Percentiles rank a stretch among this genome's conserved stretches.
Conservation (phyloP, 2,888 invertebrate genomes). For the Podotricha telesiphe region DNA sequence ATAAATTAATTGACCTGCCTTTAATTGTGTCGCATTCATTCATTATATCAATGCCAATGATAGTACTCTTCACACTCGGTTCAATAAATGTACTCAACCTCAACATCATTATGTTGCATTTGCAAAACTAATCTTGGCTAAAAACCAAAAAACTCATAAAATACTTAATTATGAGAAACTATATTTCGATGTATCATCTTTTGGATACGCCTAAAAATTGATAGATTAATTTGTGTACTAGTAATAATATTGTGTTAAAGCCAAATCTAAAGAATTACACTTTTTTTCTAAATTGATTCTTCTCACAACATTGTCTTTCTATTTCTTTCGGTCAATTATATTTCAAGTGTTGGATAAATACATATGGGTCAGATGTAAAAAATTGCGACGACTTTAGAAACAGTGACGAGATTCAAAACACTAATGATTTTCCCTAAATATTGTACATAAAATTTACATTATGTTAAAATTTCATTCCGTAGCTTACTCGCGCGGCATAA, state of each 20-base stretch:
- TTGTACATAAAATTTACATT: constrained; percentile 33
- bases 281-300: too few relatives aligned
- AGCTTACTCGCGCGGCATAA: constrained; percentile 42
- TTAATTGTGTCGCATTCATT: constrained; percentile 41
- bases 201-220: too few relatives aligned
- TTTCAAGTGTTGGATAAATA: not conserved
- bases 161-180: not conserved
- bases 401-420: not conserved
- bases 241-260: too few relatives aligned
- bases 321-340: too few relatives aligned
- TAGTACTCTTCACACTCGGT: constrained; percentile 29
- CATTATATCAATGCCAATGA: constrained; percentile 35
- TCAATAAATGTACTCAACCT: constrained; percentile 30
- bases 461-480: constrained; percentile 40
- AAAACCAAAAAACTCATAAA: not conserved
- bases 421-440: constrained; percentile 12
- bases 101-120: constrained; percentile 11
- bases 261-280: too few relatives aligned
- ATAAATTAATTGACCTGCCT: constrained; percentile 35
- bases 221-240: too few relatives aligned
- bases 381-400: not conserved
- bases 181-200: too few relatives aligned
- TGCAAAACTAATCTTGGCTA: not conserved
- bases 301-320: too few relatives aligned
- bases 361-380: not conserved